These are phyloP conservation scores for Gryllus bimaculatus DNA, from an alignment of 1,140 invertebrate genomes.

Conservation along the genomic window DNA sequence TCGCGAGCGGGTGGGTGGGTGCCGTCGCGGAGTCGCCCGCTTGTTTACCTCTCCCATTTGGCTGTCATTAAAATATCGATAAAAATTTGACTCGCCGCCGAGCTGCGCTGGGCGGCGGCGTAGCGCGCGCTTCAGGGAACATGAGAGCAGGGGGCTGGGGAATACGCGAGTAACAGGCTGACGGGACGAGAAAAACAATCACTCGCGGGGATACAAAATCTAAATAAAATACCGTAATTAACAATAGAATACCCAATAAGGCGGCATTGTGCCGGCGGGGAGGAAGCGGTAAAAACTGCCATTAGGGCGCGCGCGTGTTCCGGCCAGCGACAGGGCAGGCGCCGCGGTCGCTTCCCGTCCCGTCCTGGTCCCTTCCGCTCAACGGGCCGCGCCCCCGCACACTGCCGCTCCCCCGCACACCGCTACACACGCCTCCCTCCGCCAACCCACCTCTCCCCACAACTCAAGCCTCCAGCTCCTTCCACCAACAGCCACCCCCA, in stretches of 20 bases:
- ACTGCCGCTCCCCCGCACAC: too few relatives aligned
- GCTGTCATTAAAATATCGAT: slow-evolving; percentile 5
- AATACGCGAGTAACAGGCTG: background rate
- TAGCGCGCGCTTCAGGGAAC: background rate
- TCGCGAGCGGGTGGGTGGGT: background rate
- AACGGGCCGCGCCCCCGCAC: too few relatives aligned
- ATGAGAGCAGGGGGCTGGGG: background rate
- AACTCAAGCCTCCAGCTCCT: too few relatives aligned
- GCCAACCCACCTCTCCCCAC: too few relatives aligned
- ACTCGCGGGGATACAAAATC: background rate
- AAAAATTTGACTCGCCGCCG: background rate
- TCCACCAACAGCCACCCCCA: too few relatives aligned
- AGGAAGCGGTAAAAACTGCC: background rate
- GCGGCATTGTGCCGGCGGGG: background rate
- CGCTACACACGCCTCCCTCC: too few relatives aligned
- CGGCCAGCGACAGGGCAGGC: too few relatives aligned
- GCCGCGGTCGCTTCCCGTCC: too few relatives aligned
- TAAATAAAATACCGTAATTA: slow-evolving; percentile 6
- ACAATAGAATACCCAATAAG: background rate
- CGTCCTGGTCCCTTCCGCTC: too few relatives aligned
- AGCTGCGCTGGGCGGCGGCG: too few relatives aligned
- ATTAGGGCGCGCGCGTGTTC: background rate
- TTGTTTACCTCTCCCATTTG: background rate
- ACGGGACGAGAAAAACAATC: slow-evolving; percentile 1
- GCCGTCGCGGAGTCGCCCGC: background rate